A percentile compares a stretch with the other conserved stretches of the same genome.
phyloP scores from a whole-genome alignment of 1,140 invertebrate genomes.

The Grapholita molesta region DNA sequence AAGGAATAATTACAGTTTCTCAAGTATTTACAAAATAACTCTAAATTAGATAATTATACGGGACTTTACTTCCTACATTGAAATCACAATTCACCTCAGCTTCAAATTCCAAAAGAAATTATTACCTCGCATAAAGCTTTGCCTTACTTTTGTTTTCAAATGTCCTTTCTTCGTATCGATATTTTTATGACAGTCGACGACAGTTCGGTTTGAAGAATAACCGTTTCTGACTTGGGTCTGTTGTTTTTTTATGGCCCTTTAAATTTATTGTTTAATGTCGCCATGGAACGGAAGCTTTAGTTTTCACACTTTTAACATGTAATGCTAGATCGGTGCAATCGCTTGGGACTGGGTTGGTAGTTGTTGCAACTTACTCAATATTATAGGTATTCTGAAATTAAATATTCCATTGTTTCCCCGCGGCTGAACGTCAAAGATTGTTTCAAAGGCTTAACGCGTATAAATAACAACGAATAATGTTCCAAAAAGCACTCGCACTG shows the following conservation, averaged over 20 bases:
- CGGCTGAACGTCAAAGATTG: constrained; percentile 36
- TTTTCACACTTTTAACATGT: constrained; percentile 6
- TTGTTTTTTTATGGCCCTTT: constrained; percentile 15
- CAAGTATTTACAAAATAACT: background rate
- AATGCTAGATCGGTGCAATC: background rate
- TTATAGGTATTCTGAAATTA: constrained; percentile 31
- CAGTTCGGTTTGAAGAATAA: constrained; percentile 42
- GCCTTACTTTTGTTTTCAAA: constrained; percentile 51
- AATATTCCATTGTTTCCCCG: constrained; percentile 45
- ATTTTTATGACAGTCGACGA: constrained; percentile 43
- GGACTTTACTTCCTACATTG: background rate
- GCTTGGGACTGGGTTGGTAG: background rate
- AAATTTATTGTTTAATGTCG: constrained; percentile 14
- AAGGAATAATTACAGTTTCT: background rate
- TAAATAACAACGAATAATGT: constrained; percentile 47
- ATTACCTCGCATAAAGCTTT: constrained; percentile 47
- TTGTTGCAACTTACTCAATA: constrained; percentile 18
- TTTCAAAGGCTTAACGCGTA: constrained; percentile 48
- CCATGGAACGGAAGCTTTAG: constrained; percentile 1
- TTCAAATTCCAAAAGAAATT: constrained; percentile 36
- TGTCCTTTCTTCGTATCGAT: constrained; percentile 33
- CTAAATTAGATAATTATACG: background rate
- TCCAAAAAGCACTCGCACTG: constrained; percentile 55
- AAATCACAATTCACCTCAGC: background rate
- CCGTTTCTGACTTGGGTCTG: constrained; percentile 21